Evolutionary conservation across 92 coral and sea anemone species (phyloP).

Genomic region (Plumapathes pennacea): DNA sequence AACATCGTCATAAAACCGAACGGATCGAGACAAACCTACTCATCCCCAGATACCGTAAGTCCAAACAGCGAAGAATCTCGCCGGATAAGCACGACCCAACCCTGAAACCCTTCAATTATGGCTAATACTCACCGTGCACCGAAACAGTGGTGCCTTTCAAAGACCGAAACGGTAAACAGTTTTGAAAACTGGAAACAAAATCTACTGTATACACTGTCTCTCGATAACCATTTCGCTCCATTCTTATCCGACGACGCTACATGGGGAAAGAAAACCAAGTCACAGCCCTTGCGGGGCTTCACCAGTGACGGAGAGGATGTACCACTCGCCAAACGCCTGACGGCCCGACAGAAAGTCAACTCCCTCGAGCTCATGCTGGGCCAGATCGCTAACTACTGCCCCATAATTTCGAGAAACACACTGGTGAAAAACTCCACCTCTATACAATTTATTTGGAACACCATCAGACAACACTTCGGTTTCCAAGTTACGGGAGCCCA

Average conservation of each 20-base stretch:
- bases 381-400: constrained; percentile 58
- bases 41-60: too few relatives aligned
- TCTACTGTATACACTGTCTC: constrained; percentile 32
- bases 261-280: constrained; percentile 54
- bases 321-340: constrained; percentile 20
- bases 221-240: constrained; percentile 50
- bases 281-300: constrained; percentile 35
- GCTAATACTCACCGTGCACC: constrained; percentile 42
- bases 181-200: constrained; percentile 63
- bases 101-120: constrained; percentile 58
- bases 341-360: constrained; percentile 13
- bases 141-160: constrained; percentile 54
- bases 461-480: constrained; percentile 58
- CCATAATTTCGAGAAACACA: constrained; percentile 49
- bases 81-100: too few relatives aligned
- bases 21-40: too few relatives aligned
- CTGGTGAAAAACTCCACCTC: constrained; percentile 64
- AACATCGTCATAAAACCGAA: too few relatives aligned
- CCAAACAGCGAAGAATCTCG: constrained; percentile 11
- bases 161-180: constrained; percentile 36
- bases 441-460: constrained; percentile 53
- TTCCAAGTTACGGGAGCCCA: constrained; percentile 67
- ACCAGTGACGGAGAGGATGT: constrained; percentile 28
- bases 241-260: constrained; percentile 46
- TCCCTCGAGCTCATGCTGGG: constrained; percentile 1